A percentile compares a stretch with the other conserved stretches of the same genome.
Conservation (phyloP, 2,888 invertebrate species). For the Leptinotarsa haldemani region DNA sequence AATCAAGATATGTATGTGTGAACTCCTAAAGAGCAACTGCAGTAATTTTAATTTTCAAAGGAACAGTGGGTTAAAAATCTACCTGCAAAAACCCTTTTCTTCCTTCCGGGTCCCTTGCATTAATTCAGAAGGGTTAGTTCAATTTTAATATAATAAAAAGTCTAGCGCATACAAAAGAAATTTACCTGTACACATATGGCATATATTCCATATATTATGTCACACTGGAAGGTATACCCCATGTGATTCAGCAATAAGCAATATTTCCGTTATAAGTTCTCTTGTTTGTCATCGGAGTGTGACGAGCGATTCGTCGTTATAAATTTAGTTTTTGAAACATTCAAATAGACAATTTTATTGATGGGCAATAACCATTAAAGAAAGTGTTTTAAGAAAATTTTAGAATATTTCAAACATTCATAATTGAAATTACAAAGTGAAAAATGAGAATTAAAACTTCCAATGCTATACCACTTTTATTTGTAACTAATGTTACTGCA, state of each 20-base stretch:
- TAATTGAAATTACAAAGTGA: no score
- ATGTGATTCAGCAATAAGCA: constrained; percentile 33
- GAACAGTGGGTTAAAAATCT: constrained; percentile 60
- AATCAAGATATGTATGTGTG: constrained; percentile 60
- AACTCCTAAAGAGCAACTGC: constrained; percentile 62
- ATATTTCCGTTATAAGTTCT: constrained; percentile 41
- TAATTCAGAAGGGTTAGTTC: constrained; percentile 61
- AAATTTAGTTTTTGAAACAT: neutral
- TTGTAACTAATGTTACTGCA: no score
- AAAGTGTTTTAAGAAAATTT: no score
- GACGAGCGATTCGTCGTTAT: constrained; percentile 3
- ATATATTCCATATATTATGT: constrained; percentile 49
- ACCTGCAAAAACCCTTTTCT: constrained; percentile 63
- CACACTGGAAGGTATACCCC: constrained; percentile 31
- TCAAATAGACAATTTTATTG: no score
- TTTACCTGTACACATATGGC: constrained; percentile 65
- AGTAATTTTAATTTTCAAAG: constrained; percentile 60
- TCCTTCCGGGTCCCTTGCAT: constrained; percentile 63
- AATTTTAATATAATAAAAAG: constrained; percentile 60
- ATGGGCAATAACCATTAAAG: no score
- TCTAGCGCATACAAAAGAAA: constrained; percentile 56
- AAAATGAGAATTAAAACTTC: no score
- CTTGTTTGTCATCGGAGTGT: constrained; percentile 15
- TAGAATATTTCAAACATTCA: no score
- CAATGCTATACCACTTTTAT: no score